Base-by-base conservation (phyloP, 1,140 invertebrate genomes). In the Habropoda laboriosa region DNA sequence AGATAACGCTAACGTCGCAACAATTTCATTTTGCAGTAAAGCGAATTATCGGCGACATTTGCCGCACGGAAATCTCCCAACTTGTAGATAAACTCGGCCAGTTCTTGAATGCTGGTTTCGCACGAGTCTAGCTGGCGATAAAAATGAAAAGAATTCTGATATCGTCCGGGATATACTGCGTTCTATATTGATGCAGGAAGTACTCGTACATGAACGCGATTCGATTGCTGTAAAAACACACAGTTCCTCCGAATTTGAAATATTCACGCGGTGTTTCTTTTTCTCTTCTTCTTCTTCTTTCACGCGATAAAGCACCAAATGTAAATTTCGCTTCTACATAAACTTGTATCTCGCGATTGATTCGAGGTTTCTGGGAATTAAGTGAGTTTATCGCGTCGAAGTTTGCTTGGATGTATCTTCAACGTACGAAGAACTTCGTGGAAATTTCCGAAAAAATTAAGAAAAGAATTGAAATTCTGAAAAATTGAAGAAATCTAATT, bases 11-110 rank as follows among this genome's bases (percentile, higher is more conserved):
- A 13, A 21, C 8, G 16, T 38, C 21, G 16, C 21, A 30, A 24
- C 18, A 32, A 30, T 6, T 16, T 53, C 5, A 24, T n/a, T 47
- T 47, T 35, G 42, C 27, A 18, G 7, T 35, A 18, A 8, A n/a
- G 24, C 13, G 5, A 45, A n/a, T 72, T 72, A 72, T 72, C 42
- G 21, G 40, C 8, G 10, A 35, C 53, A 57, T 18, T 45, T 42
- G 68, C 24, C 55, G 5, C 8, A n/a, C 64, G 68, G 32, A 74
- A 63, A 63, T 47, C 4, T 30, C 1, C 24, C 24, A 51, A 74
- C 51, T 45, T 58, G 4, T 3, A 63, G 58, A 74, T 74, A 63
- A 74, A 74, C 42, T 63, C 35, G 16, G 7, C 18, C 21, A 5
- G 21, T 2, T 55, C 57, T 60, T 63, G 38, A 13, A 16, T 45